phyloP scores from a whole-genome alignment of 1,140 invertebrate genomes.

The Physella acuta region DNA sequence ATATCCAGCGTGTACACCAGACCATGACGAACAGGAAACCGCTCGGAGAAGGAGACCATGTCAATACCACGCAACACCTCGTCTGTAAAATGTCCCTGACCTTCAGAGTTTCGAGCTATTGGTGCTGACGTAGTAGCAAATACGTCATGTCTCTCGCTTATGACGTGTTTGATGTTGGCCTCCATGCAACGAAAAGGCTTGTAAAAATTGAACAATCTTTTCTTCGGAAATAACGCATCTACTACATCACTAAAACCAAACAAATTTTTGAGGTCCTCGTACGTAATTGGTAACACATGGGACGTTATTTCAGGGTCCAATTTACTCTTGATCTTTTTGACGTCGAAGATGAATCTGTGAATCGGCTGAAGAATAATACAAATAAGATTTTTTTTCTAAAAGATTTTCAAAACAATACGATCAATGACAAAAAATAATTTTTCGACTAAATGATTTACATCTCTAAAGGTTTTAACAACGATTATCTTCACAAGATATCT shows the following conservation, averaged over 20 bases:
- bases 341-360: not conserved
- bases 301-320: not conserved
- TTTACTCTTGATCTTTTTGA: not conserved
- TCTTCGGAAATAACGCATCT: not conserved
- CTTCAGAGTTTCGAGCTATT: no score
- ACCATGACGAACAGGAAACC: not conserved
- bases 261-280: constrained; percentile 1
- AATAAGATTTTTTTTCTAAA: no score
- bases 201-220: not conserved
- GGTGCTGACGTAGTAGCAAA: not conserved
- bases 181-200: not conserved
- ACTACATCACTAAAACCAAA: not conserved
- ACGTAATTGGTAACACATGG: not conserved
- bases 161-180: not conserved
- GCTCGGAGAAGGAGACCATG: not conserved
- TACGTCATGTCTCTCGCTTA: not conserved
- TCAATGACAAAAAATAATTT: no score
- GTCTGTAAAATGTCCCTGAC: not conserved
- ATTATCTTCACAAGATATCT: no score
- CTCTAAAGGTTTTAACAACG: no score
- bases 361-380: not conserved
- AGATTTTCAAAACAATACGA: no score
- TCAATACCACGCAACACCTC: not conserved
- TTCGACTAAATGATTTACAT: no score
- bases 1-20: not conserved